These are phyloP conservation scores for Tolmerus cingulatus DNA, from an alignment of 2,888 invertebrate species.

Conservation along the genomic window DNA sequence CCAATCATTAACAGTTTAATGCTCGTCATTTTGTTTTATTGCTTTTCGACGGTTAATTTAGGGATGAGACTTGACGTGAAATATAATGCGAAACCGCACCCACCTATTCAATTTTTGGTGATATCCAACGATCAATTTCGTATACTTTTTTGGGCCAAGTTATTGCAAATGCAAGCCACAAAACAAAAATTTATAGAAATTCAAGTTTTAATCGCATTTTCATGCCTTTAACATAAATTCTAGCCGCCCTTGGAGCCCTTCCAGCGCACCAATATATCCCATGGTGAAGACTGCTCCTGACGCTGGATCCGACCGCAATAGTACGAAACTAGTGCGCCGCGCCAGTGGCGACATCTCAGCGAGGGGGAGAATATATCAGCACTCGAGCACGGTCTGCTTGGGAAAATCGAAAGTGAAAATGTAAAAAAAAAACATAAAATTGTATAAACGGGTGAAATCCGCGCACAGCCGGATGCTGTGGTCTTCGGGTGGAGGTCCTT, in stretches of 20 bases:
- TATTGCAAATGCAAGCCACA: not conserved
- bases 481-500: not conserved
- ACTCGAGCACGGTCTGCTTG: not conserved
- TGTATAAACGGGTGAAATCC: not conserved
- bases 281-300: not conserved
- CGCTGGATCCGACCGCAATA: not conserved
- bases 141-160: not conserved
- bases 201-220: conserved; percentile 6
- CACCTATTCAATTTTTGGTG: not conserved
- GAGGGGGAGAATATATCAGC: not conserved
- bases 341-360: not conserved
- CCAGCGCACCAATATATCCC: not conserved
- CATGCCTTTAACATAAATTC: not conserved
- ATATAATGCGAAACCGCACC: not conserved
- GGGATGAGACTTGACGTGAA: not conserved
- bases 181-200: conserved; percentile 9
- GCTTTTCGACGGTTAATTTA: not conserved
- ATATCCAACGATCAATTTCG: not conserved
- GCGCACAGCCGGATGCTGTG: not conserved
- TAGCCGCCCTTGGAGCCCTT: not conserved
- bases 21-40: conserved; percentile 11
- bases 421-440: not conserved
- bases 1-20: conserved; percentile 21
- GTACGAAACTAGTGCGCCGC: not conserved
- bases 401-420: conserved; percentile 20